These are phyloP conservation scores for Caenorhabditis zanzibari DNA, from an alignment of 2,888 invertebrate species.

Conservation along the genomic window DNA sequence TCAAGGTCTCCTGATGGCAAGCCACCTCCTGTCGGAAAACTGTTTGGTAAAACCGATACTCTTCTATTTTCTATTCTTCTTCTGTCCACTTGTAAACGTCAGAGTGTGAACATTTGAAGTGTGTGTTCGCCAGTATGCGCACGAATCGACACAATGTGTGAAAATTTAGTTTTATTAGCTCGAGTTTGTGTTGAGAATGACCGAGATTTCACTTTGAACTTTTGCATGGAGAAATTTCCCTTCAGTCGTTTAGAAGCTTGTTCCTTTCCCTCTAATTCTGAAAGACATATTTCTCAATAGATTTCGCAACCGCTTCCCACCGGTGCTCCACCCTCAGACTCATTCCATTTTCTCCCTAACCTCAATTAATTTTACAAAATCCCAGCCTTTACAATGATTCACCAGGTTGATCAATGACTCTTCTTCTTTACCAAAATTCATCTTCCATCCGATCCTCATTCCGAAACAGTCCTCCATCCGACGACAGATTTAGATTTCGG, in stretches of 20 bases:
- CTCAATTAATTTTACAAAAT: background rate
- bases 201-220: slow-evolving; percentile 47
- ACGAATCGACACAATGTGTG: slow-evolving; percentile 38
- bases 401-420: slow-evolving; percentile 45
- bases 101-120: slow-evolving; percentile 39
- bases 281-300: background rate
- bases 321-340: background rate
- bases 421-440: slow-evolving; percentile 42
- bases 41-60: slow-evolving; percentile 46
- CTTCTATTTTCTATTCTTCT: slow-evolving; percentile 19
- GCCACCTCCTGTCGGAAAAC: slow-evolving; percentile 29
- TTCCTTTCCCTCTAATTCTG: too few relatives aligned
- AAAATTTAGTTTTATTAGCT: slow-evolving; percentile 47
- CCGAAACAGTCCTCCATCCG: slow-evolving; percentile 3
- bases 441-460: slow-evolving; percentile 6
- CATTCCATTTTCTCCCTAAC: slow-evolving; percentile 5
- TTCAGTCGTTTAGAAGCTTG: background rate
- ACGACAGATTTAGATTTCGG: slow-evolving; percentile 49
- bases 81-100: slow-evolving; percentile 19
- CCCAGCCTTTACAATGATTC: slow-evolving; percentile 3
- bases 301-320: background rate
- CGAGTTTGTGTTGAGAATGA: slow-evolving; percentile 38
- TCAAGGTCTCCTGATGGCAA: slow-evolving; percentile 58
- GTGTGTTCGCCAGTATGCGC: slow-evolving; percentile 26
- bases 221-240: background rate